Evolutionary conservation across 2,797 vertebrate species (phyloP).

Genomic region (Telmatherina bonti): DNA sequence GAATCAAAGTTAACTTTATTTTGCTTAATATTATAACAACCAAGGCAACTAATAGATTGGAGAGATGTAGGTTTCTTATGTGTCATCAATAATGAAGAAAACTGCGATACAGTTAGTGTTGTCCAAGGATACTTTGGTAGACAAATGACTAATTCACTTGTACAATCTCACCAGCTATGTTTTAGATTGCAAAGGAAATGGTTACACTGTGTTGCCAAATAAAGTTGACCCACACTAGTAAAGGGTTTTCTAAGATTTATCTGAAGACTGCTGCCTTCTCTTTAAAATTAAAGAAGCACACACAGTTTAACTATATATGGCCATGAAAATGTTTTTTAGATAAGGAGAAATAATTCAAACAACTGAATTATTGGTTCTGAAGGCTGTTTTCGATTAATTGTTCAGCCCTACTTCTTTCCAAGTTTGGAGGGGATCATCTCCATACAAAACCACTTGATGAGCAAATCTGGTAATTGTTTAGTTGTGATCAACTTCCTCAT

Average conservation of each 20-base stretch:
- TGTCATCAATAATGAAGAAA: not conserved
- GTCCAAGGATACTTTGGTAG: not conserved
- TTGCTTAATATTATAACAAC: not conserved
- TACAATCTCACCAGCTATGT: not conserved
- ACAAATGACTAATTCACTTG: no score
- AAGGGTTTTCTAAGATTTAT: not conserved
- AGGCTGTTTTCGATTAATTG: no score
- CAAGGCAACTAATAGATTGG: not conserved
- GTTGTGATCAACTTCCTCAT: not conserved
- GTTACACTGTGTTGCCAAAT: not conserved
- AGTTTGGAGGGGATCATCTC: not conserved
- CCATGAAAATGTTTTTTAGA: no score
- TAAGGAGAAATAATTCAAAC: no score
- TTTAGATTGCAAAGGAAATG: not conserved
- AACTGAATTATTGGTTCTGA: no score
- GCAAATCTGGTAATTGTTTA: conserved; percentile 1
- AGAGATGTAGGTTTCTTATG: not conserved
- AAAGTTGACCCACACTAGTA: not conserved
- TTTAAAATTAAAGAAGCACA: not conserved
- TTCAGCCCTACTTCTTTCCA: not conserved
- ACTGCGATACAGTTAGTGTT: not conserved
- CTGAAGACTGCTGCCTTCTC: not conserved
- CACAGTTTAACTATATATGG: no score
- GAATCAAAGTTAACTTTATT: not conserved
- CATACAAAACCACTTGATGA: not conserved